phyloP scores from a whole-genome alignment of 2,888 invertebrate genomes.

The Priapulus caudatus region DNA sequence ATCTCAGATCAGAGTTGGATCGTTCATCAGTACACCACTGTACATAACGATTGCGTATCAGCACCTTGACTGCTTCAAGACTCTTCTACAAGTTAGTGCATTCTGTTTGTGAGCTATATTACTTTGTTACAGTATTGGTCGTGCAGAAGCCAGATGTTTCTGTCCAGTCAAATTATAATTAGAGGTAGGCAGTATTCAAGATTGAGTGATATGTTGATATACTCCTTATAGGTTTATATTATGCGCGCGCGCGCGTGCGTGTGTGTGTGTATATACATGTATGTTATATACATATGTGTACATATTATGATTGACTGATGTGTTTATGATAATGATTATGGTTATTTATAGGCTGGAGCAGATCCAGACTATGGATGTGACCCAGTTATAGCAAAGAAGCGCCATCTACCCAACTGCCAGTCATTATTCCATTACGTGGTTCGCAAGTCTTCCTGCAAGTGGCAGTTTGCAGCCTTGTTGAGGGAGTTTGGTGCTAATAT shows the following conservation, averaged over 20 bases:
- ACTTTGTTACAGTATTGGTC: no score
- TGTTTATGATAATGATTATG: no score
- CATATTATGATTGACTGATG: no score
- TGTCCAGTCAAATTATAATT: no score
- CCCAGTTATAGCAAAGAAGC: neutral
- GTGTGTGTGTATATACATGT: no score
- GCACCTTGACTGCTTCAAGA: conserved; percentile 17
- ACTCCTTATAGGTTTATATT: no score
- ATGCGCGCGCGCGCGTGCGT: no score
- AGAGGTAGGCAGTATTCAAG: no score
- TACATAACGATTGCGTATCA: conserved; percentile 20
- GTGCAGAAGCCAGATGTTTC: no score
- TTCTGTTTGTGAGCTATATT: no score
- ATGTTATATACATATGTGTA: no score
- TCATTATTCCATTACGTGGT: neutral
- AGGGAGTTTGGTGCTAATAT: neutral
- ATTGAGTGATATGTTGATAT: no score
- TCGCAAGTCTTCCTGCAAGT: neutral
- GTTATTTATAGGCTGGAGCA: conserved; percentile 12
- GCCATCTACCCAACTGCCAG: neutral
- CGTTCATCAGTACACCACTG: conserved; percentile 18
- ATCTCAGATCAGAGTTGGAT: conserved; percentile 7
- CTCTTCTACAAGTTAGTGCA: conserved; percentile 12
- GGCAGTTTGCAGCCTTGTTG: neutral
- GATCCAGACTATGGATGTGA: conserved; percentile 12